Conservation (phyloP, 2,797 vertebrate species). For the Centroberyx gerrardi region DNA sequence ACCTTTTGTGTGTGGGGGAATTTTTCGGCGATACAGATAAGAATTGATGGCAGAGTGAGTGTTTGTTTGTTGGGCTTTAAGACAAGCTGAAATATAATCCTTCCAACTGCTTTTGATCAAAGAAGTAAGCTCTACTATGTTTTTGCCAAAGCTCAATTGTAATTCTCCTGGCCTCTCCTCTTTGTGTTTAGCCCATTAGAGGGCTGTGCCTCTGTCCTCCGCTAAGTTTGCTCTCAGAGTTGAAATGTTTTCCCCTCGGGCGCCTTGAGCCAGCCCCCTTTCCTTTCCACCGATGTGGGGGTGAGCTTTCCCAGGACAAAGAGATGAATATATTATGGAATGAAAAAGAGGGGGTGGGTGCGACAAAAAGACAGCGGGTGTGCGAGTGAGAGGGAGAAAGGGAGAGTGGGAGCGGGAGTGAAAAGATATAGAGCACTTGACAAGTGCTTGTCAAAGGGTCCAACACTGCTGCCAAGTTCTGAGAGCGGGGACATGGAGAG, state of each 20-base stretch:
- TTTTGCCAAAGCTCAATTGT: slow-evolving; percentile 52
- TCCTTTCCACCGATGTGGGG: slow-evolving; percentile 72
- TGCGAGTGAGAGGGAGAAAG: slow-evolving; percentile 29
- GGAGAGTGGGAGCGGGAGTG: slow-evolving; percentile 57
- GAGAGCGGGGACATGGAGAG: slow-evolving; percentile 38
- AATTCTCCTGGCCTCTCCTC: slow-evolving; percentile 64
- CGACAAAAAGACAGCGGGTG: slow-evolving; percentile 79
- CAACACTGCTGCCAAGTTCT: slow-evolving; percentile 52
- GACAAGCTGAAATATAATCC: slow-evolving; percentile 66
- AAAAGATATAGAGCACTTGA: slow-evolving; percentile 74
- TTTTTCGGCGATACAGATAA: slow-evolving; percentile 55
- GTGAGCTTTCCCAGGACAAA: slow-evolving; percentile 85
- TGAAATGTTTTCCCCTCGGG: slow-evolving; percentile 78
- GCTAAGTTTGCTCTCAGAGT: slow-evolving; percentile 76
- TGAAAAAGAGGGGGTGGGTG: slow-evolving; percentile 71
- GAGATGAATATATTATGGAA: slow-evolving; percentile 84
- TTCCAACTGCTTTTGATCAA: slow-evolving; percentile 60
- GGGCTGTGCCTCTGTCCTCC: slow-evolving; percentile 53
- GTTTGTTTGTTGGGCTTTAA: slow-evolving; percentile 53
- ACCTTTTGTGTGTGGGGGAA: slow-evolving; percentile 51
- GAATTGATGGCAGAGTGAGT: slow-evolving; percentile 24
- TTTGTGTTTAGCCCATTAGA: slow-evolving; percentile 59
- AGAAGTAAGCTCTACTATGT: slow-evolving; percentile 46
- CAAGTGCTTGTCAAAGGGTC: slow-evolving; percentile 77
- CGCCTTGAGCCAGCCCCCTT: slow-evolving; percentile 72